phyloP scores from a whole-genome alignment of 2,113 vertebrate species.

The Copsychus sechellarum region DNA sequence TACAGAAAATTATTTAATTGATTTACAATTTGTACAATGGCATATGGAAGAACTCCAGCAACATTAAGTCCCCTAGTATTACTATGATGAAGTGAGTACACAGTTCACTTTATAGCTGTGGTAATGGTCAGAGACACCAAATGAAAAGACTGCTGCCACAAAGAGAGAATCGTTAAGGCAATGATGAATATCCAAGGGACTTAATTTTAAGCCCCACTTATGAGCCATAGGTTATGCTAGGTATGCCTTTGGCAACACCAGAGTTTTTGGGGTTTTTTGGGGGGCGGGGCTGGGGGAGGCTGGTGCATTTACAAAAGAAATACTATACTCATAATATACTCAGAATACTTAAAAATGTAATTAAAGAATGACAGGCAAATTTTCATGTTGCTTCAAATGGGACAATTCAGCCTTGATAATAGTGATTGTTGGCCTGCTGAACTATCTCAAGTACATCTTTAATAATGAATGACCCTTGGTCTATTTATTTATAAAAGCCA shows the following conservation, averaged over 20 bases:
- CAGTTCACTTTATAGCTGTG: not conserved
- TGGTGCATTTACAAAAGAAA: not conserved
- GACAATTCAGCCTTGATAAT: not conserved
- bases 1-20: not conserved
- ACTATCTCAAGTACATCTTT: not conserved
- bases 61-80: not conserved
- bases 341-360: not conserved
- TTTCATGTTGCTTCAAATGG: not conserved
- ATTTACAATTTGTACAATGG: not conserved
- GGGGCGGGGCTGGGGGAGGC: rapidly evolving
- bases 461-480: not conserved
- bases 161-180: not conserved
- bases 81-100: not conserved
- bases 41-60: not conserved
- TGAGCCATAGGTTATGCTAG: not conserved
- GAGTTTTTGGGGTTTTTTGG: rapidly evolving
- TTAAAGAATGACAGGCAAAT: not conserved
- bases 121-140: not conserved
- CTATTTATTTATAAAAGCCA: not conserved
- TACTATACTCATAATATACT: not conserved
- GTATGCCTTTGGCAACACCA: not conserved
- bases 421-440: not conserved
- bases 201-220: not conserved
- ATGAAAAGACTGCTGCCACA: not conserved
- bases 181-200: not conserved